Evolutionary conservation across 2,888 invertebrate genomes (phyloP), one percentile per base, ranked within the genome.

Genomic region (Entomobrya proxima): DNA sequence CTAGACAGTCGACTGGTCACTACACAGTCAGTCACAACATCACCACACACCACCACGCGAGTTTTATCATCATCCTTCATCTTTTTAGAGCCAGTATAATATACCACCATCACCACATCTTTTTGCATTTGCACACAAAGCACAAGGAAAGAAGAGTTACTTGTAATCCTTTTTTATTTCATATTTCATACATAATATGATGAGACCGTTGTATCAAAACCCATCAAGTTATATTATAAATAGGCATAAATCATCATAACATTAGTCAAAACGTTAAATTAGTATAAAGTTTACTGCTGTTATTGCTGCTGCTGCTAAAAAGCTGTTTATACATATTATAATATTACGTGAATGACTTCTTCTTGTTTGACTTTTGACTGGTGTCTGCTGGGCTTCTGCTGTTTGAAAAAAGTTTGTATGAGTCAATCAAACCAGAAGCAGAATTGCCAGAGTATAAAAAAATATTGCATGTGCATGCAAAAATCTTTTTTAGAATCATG

Each of bases 1-100:
- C 40, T 80, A 86, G 85, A 81, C 80, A 86, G 75, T 81, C 80
- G 76, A 58, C 72, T 86, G 67, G 75, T 81, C 81, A 76, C 24
- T 44, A 82, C 55, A 55, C 35, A 47, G 27, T 27, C n/a, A 64
- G 37, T 64, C 64, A 64, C 44, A 69, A 47, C 58, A 74, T n/a
- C 30, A 78, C 24, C 44, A 21, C 2, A 35, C 72, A 32, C 37
- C 35, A 18, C n/a, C n/a, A n/a, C n/a, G n/a, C n/a, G n/a, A n/a
- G n/a, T n/a, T n/a, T n/a, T n/a, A n/a, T n/a, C n/a, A n/a, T 13
- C 9, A 40, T 6, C 27, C 30, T 44, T 5, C 37, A 40, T 21
- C 18, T 58, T 24, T 21, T 13, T 40, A 47, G 44, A 72, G 55
- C 37, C 24, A 75, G 52, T 50, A 75, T 30, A 75, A n/a, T 40